Base-by-base conservation (phyloP, 2,113 vertebrate species). In the Tyrannus savana region DNA sequence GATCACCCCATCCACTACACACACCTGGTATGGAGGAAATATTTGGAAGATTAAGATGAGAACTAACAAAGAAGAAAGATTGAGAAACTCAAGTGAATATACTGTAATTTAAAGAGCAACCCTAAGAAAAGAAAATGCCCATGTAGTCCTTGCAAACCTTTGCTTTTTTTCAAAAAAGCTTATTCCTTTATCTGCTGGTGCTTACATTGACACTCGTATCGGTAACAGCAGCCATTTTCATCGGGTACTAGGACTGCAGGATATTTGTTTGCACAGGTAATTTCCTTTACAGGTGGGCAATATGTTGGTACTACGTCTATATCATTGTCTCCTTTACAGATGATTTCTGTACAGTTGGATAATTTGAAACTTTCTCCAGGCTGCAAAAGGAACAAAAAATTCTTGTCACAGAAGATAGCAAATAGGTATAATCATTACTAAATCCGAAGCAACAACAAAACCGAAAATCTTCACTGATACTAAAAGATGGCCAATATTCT, bases 141-240 rank as follows among this genome's bases (percentile, higher is more conserved):
- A 24, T 53, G 42, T 46, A 60, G 59, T 62, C 33, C 28, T 2
- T 53, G 10, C 39, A 78, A 78, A 56, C 14, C 42, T 84, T 60
- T 28, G 5, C 8, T 10, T 49, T 64, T 49, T 49, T 49, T 25
- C 7, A 8, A 4, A 55, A 50, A 31, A 14, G 2, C 2, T 47
- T 55, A 49, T 37, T 91, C 21, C 17, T 56, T 44, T 55, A 68
- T 76, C 67, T 66, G 6, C 28, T 35, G 35, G 44, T 55, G 68
- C 99, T 99, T 97, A 99, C 99, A 99, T 95, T 98, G 98, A 93
- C 99, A 99, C n/a, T 97, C 97, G 10, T 98, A 98, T 23, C 98
- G 56, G 10, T 98, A 69, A 83, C 99, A 99, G 93, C 99, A 99
- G 83, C 96, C 24, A 1, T 98, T 90, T 33, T 98, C 88, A 67